Base-by-base conservation (phyloP, 2,888 invertebrate species). In the Steinernema hermaphroditum region DNA sequence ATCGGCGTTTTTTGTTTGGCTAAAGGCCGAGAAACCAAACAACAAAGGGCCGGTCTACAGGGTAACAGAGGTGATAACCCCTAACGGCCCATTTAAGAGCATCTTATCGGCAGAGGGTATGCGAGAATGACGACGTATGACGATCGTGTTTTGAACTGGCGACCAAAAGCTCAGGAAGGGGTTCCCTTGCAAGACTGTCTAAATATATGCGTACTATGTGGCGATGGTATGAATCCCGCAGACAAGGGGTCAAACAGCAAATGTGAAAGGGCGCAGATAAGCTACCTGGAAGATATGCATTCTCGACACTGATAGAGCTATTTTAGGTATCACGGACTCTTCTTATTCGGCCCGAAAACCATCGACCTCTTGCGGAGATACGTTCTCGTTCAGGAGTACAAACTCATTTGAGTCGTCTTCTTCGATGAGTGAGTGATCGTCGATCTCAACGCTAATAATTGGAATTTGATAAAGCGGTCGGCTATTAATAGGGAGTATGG, bases 281-380 rank as follows among this genome's bases (percentile, higher is more conserved):
- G 16, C 62, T 9, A 1, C 6, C 37, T 37, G 37, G n/a, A n/a
- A n/a, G 27, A 12, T 16, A 29, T 32, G 62, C 62, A 62, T 27
- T 62, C 32, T 62, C 27, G 27, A 62, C 27, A n/a, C n/a, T n/a
- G n/a, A n/a, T n/a, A n/a, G n/a, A n/a, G 62, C 62, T 62, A 62
- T 62, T 62, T 62, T 62, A 62, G 62, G 62, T n/a, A 29, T 14
- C 16, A 16, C 62, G 14, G 62, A 62, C 12, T 62, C 62, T 29
- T 62, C 62, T 4, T 62, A 62, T 32, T 32, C 62, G 16, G 29
- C 32, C 34, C 27, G 62, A 62, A 62, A 62, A 29, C 62, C 62
- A 32, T 62, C 62, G 32, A 62, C 62, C 32, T 62, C 62, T 8
- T 62, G 62, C 29, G 34, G 34, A 22, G 62, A 62, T 29, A 27